Percentiles rank a stretch among this genome's conserved stretches.
These are phyloP conservation scores for Mechanitis mazaeus DNA, from an alignment of 2,888 invertebrate species.

Conservation along the genomic window DNA sequence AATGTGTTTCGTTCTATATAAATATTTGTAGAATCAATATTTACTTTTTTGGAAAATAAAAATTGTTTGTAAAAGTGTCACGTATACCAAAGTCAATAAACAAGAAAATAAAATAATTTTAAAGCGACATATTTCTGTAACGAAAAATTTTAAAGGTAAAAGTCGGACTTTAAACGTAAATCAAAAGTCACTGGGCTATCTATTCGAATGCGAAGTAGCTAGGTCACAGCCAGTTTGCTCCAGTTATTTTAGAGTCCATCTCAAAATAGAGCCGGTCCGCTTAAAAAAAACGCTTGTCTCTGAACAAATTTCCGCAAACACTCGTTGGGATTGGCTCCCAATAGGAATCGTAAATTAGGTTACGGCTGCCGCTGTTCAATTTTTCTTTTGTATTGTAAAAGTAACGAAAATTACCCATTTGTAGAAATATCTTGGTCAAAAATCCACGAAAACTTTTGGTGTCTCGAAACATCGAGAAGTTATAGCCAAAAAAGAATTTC, in stretches of 20 bases:
- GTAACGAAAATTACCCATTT: not conserved
- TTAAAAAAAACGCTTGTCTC: slow-evolving; percentile 55
- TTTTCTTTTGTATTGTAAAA: slow-evolving; percentile 1
- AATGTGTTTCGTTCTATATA: not conserved
- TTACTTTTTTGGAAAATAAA: too few relatives aligned
- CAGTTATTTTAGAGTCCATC: slow-evolving; percentile 51
- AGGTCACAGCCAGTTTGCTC: slow-evolving; percentile 22
- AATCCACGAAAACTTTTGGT: too few relatives aligned
- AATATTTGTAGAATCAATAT: too few relatives aligned
- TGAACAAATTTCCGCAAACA: slow-evolving; percentile 57
- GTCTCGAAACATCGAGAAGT: too few relatives aligned
- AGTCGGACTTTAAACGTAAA: not conserved
- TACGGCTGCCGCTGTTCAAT: slow-evolving; percentile 49
- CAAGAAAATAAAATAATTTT: too few relatives aligned
- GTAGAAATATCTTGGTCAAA: too few relatives aligned
- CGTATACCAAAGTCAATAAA: too few relatives aligned
- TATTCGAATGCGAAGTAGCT: slow-evolving; percentile 37
- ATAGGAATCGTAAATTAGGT: slow-evolving; percentile 56
- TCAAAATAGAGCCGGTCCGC: slow-evolving; percentile 37
- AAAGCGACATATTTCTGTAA: too few relatives aligned
- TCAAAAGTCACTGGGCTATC: slow-evolving; percentile 21
- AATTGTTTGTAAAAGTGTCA: too few relatives aligned
- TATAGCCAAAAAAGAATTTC: too few relatives aligned
- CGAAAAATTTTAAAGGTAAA: not conserved
- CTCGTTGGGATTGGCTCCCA: slow-evolving; percentile 48